Conservation (phyloP, 1,140 invertebrate genomes). For the Neodiprion fabricii region DNA sequence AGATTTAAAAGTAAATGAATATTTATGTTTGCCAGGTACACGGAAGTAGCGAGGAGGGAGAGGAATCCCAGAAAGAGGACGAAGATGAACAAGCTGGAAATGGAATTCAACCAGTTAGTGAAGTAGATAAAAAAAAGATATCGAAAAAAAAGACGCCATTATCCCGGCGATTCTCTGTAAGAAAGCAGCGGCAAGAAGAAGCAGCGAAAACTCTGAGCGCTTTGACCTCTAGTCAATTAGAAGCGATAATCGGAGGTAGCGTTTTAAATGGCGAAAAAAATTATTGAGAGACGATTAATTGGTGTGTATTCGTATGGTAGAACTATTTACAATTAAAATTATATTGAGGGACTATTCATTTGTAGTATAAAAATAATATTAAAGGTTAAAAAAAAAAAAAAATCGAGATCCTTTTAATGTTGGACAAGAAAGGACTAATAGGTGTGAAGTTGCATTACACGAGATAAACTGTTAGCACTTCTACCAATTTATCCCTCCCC, state of each 20-base stretch:
- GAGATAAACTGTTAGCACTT: no score
- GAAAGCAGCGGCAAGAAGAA: slow-evolving; percentile 20
- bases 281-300: no score
- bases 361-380: no score
- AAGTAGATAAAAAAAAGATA: slow-evolving; percentile 15
- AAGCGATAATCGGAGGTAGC: slow-evolving; percentile 42
- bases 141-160: slow-evolving; percentile 16
- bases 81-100: slow-evolving; percentile 33
- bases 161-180: slow-evolving; percentile 11
- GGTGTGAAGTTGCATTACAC: no score
- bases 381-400: no score
- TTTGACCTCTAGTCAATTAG: slow-evolving; percentile 45
- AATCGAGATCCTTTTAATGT: no score
- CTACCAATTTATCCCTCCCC: no score
- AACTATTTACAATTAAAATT: no score
- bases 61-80: slow-evolving; percentile 43
- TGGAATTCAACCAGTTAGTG: slow-evolving; percentile 20
- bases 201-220: slow-evolving; percentile 21
- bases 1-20: slow-evolving; percentile 12
- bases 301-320: no score
- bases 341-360: no score
- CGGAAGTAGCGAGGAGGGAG: slow-evolving; percentile 47
- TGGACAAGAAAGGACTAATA: no score
- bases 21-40: slow-evolving; percentile 36
- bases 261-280: slow-evolving; percentile 4